Evolutionary conservation across 2,797 vertebrate species (phyloP).

Genomic region (Pseudocheirus occidentalis): DNA sequence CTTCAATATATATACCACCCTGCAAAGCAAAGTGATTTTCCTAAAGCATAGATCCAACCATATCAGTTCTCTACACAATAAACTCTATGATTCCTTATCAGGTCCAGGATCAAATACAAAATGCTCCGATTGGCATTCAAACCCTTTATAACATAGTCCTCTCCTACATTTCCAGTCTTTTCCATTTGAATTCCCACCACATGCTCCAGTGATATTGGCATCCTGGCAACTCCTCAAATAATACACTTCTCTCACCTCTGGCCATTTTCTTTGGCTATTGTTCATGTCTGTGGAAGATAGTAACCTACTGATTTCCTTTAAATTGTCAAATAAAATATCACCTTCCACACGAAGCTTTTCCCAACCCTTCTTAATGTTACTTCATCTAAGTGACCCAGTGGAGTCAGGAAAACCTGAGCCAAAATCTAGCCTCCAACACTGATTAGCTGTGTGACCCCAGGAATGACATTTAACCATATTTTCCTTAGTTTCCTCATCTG

Average conservation of each 20-base stretch:
- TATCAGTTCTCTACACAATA: neutral
- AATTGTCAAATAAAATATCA: neutral
- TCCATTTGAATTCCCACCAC: neutral
- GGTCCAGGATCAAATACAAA: neutral
- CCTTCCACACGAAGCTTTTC: neutral
- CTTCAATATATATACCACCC: neutral
- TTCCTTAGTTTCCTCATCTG: neutral
- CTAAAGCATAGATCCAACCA: neutral
- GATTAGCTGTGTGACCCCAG: neutral
- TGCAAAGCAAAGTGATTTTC: neutral
- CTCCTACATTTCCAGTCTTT: neutral
- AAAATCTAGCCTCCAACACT: neutral
- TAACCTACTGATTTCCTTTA: neutral
- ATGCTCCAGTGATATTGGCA: neutral
- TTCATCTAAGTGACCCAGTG: neutral
- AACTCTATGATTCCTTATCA: neutral
- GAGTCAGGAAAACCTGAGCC: neutral
- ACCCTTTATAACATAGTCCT: neutral
- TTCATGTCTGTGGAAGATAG: neutral
- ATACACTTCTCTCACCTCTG: neutral
- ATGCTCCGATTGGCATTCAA: neutral
- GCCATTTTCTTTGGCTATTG: neutral
- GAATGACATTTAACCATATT: neutral
- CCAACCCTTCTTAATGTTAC: neutral
- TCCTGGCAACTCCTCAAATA: neutral